Percentiles rank a stretch among this genome's conserved stretches.
These are phyloP conservation scores for Zaprionus davidi DNA, from an alignment of 1,140 invertebrate species.

Conservation along the genomic window DNA sequence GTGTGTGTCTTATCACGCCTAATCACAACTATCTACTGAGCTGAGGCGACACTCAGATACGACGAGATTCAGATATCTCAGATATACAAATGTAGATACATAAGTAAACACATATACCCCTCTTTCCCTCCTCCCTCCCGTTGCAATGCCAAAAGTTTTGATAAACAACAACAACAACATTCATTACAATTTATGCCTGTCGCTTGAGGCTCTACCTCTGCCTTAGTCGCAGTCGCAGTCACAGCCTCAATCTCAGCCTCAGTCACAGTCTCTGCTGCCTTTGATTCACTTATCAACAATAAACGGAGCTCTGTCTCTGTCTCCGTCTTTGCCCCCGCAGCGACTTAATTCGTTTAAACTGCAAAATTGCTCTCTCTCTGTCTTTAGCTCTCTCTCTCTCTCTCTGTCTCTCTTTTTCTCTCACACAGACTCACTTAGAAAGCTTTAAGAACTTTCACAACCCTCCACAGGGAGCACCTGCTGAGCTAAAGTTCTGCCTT, in stretches of 20 bases:
- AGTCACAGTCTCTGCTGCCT: constrained; percentile 1
- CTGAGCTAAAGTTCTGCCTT: background rate
- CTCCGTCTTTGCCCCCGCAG: background rate
- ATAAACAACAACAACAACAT: constrained; percentile 27
- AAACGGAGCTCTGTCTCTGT: constrained; percentile 9
- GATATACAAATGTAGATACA: constrained; percentile 4
- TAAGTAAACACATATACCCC: background rate
- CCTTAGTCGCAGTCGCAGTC: background rate
- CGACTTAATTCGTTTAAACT: constrained; percentile 63
- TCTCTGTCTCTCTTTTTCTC: constrained; percentile 19
- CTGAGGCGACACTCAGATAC: constrained; percentile 37
- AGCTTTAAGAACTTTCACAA: constrained; percentile 15
- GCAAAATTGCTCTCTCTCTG: constrained; percentile 44
- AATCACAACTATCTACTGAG: constrained; percentile 74
- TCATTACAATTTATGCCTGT: constrained; percentile 16
- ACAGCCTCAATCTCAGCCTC: background rate
- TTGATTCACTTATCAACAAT: constrained; percentile 52
- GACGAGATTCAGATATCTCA: constrained; percentile 25
- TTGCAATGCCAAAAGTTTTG: constrained; percentile 43
- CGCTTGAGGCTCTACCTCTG: background rate
- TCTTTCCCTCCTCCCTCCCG: background rate
- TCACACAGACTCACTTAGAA: background rate
- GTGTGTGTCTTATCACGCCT: constrained; percentile 64
- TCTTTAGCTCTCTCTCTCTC: background rate
- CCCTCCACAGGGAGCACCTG: constrained; percentile 3